A percentile compares a stretch with the other conserved stretches of the same genome.
Conservation (phyloP, 2,113 vertebrate genomes). For the Morone saxatilis region DNA sequence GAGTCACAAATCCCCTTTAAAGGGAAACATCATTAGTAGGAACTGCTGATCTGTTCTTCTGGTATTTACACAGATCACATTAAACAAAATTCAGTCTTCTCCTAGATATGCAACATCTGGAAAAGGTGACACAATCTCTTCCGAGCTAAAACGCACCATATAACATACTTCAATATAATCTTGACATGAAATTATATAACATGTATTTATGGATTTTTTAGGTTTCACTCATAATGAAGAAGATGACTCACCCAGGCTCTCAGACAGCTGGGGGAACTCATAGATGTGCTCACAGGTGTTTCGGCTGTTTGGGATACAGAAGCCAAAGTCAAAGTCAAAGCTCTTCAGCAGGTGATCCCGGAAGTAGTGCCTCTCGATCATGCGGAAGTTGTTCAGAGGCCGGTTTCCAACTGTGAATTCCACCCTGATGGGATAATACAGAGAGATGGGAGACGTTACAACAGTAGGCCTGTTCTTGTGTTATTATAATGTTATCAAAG, state of each 20-base stretch:
- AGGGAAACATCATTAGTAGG: not conserved
- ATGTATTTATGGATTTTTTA: not conserved
- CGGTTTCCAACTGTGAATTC: slow-evolving; percentile 95
- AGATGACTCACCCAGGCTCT: slow-evolving; percentile 90
- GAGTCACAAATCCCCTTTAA: not conserved
- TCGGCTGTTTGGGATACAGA: slow-evolving; percentile 95
- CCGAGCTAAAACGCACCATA: not conserved
- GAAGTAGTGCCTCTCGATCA: slow-evolving; percentile 97
- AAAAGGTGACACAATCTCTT: not conserved
- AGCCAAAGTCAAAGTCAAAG: slow-evolving; percentile 97
- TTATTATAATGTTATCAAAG: slow-evolving; percentile 85
- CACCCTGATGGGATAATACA: slow-evolving; percentile 83
- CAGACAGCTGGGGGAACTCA: slow-evolving; percentile 95
- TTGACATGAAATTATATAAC: not conserved
- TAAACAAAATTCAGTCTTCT: not conserved
- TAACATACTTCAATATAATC: not conserved
- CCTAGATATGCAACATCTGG: not conserved
- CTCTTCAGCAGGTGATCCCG: slow-evolving; percentile 93
- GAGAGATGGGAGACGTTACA: not conserved
- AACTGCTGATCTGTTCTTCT: not conserved
- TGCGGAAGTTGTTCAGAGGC: slow-evolving; percentile 92
- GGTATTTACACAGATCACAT: not conserved
- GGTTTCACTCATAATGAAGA: not conserved
- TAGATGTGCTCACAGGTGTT: slow-evolving; percentile 98
- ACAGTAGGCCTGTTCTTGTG: slow-evolving; percentile 82